Percentiles rank a stretch among this genome's conserved stretches.
Conservation (phyloP, 2,888 invertebrate genomes). For the Caenorhabditis auriculariae region DNA sequence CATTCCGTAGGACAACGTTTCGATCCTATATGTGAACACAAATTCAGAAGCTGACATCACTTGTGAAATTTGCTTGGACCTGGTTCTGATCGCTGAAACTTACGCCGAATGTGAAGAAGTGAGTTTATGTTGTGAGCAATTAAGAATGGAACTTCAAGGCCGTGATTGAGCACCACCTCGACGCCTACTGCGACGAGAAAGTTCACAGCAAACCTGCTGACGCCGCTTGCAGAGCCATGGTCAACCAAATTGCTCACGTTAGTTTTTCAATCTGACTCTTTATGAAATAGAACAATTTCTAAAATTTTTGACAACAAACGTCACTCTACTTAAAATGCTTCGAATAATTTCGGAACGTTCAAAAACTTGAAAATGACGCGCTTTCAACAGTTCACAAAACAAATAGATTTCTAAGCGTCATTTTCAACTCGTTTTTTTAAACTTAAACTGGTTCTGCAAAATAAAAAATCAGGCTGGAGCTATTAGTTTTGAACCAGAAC, state of each 20-base stretch:
- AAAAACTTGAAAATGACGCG: too few species aligned
- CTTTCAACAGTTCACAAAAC: too few species aligned
- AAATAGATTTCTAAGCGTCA: too few species aligned
- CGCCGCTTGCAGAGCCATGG: conserved; percentile 18
- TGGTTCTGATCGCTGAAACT: conserved; percentile 36
- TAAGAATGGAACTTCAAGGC: too few species aligned
- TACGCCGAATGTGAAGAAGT: conserved; percentile 38
- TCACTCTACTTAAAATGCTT: neutral
- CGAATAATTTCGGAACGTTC: too few species aligned
- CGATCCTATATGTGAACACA: neutral
- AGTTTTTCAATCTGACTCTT: neutral
- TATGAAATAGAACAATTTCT: neutral
- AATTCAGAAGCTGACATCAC: conserved; percentile 12
- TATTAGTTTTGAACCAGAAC: too few species aligned
- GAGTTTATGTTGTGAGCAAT: neutral
- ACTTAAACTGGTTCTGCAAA: too few species aligned
- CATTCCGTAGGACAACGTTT: conserved; percentile 12
- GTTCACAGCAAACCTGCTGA: conserved; percentile 22
- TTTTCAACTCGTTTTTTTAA: too few species aligned
- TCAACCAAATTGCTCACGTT: conserved; percentile 32
- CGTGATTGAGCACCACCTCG: conserved; percentile 27
- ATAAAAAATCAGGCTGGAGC: too few species aligned
- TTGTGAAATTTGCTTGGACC: conserved; percentile 38
- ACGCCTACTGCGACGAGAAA: conserved; percentile 27
- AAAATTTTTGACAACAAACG: neutral